Evolutionary conservation across 2,888 invertebrate species (phyloP), one percentile per base, ranked within the genome.

Genomic region (Dicyrtoma fusca): DNA sequence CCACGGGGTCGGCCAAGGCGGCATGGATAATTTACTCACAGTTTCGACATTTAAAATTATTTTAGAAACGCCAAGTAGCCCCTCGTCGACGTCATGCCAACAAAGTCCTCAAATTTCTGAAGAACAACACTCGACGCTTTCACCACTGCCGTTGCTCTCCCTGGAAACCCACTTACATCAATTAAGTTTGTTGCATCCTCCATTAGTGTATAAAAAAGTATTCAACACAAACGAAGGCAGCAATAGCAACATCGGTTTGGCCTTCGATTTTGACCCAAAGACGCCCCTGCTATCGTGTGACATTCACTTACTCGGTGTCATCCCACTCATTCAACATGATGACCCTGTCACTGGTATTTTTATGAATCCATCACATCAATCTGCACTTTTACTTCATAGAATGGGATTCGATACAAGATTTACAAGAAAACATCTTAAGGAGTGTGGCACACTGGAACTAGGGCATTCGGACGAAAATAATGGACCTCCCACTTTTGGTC

Each of bases 1-100:
- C 83, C 87, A 97, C 75, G 99, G 98, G 0, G 84, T 97, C 73
- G 91, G 90, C 11, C 95, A 98, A 84, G 95, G 94, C 0, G 91
- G 97, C 0, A 84, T 89, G 23, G 98, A 99, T 84, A 99, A 98
- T 85, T 88, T 90, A 77, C 88, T 91, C 26, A 96, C 96, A 0
- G 86, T 90, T 69, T 93, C 94, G 82, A 86, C 88, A 17, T 97
- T 97, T 84, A 89, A 89, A 72, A 82, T 95, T 26, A 81, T 96
- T 3, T 83, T 97, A 25, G 92, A 97, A 73, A 34, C 3, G 8
- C 34, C 34, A n/a, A n/a, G n/a, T n/a, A n/a, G n/a, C n/a, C n/a
- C n/a, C n/a, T n/a, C n/a, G n/a, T n/a, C n/a, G n/a, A n/a, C n/a
- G n/a, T n/a, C n/a, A n/a, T n/a, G n/a, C n/a, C n/a, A n/a, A n/a